phyloP scores from a whole-genome alignment of 2,113 vertebrate genomes.

The Callochromis pleurospilus region DNA sequence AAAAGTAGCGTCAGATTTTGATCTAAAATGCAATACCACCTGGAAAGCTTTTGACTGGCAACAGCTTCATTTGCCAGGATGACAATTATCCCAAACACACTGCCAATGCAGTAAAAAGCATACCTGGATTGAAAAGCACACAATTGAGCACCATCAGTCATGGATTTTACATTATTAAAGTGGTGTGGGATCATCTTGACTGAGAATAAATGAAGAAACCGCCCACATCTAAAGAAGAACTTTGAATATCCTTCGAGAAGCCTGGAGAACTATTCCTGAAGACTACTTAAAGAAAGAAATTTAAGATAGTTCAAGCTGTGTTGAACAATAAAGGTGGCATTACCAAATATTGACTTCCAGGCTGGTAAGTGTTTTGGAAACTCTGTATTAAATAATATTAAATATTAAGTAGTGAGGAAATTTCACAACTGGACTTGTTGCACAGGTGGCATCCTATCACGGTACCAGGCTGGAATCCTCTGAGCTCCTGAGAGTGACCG shows the following conservation, averaged over 20 bases:
- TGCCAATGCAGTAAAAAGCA: not conserved
- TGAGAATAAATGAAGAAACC: not conserved
- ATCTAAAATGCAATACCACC: not conserved
- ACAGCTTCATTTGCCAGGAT: not conserved
- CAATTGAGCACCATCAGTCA: not conserved
- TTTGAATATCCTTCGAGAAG: not conserved
- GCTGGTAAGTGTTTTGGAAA: not conserved
- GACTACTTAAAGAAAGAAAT: not conserved
- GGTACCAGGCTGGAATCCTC: not conserved
- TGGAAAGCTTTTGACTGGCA: not conserved
- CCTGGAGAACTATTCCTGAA: not conserved
- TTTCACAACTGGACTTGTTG: not conserved
- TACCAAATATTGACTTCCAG: not conserved
- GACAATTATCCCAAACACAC: not conserved
- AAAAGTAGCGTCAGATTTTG: not conserved
- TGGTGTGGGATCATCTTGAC: not conserved
- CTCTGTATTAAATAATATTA: not conserved
- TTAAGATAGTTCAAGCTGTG: not conserved
- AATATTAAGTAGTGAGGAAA: not conserved
- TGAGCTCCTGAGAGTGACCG: not conserved
- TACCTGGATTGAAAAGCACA: not conserved
- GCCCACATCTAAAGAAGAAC: not conserved
- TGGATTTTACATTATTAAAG: not conserved
- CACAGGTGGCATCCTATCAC: not conserved
- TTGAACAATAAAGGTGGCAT: not conserved